Percentiles rank a stretch among this genome's conserved stretches.
Conservation (phyloP, 2,113 vertebrate genomes). For the Pachypanchax playfairii region DNA sequence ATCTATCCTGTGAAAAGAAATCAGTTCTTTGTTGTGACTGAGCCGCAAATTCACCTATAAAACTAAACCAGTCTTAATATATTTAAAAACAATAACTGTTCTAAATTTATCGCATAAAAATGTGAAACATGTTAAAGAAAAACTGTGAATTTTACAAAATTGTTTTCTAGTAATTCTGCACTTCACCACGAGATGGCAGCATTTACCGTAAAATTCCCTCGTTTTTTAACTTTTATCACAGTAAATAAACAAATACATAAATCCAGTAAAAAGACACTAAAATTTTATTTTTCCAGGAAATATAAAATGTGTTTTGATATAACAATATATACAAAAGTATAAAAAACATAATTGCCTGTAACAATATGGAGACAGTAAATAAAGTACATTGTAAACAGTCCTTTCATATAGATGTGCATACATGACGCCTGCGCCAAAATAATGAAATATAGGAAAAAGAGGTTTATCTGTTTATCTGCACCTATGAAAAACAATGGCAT, state of each 20-base stretch:
- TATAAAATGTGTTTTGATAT: conserved; percentile 89
- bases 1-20: conserved; percentile 30
- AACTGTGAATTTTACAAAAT: too few relatives aligned
- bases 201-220: conserved; percentile 6
- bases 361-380: conserved; percentile 81
- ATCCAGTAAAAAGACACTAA: conserved; percentile 63
- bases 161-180: too few relatives aligned
- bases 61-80: background rate
- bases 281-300: conserved; percentile 86
- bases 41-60: background rate
- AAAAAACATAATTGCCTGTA: conserved; percentile 91
- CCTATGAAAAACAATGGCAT: background rate
- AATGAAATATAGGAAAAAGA: conserved; percentile 26
- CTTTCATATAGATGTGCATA: conserved; percentile 86
- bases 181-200: conserved; percentile 31
- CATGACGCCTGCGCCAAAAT: conserved; percentile 93
- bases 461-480: conserved; percentile 37
- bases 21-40: conserved; percentile 11
- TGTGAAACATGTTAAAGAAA: too few relatives aligned
- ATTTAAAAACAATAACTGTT: background rate
- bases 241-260: background rate
- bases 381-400: conserved; percentile 94
- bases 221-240: too few relatives aligned
- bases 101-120: background rate
- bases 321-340: conserved; percentile 90